Percentiles rank a stretch among this genome's conserved stretches.
These are phyloP conservation scores for Poeciliopsis turneri DNA, from an alignment of 2,797 vertebrate genomes.

Conservation along the genomic window DNA sequence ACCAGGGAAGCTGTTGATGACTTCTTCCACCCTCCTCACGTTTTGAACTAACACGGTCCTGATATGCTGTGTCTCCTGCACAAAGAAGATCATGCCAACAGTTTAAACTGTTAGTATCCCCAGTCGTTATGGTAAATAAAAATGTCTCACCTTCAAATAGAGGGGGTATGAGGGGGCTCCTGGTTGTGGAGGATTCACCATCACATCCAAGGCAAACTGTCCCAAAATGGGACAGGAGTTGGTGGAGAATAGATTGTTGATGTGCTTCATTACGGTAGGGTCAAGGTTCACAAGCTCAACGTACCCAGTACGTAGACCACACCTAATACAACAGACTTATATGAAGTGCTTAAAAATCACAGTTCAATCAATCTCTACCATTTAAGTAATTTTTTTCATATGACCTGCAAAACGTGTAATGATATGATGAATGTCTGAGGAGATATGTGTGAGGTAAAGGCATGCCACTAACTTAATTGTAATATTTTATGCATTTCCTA, in stretches of 20 bases:
- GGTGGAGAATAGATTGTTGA: constrained; percentile 17
- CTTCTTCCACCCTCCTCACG: constrained; percentile 41
- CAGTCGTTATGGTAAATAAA: background rate
- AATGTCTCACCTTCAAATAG: constrained; percentile 58
- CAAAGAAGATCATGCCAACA: background rate
- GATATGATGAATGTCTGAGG: too few relatives aligned
- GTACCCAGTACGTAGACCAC: constrained; percentile 80
- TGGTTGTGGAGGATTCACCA: constrained; percentile 73
- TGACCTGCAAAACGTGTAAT: background rate
- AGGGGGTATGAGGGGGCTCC: constrained; percentile 75
- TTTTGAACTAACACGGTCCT: constrained; percentile 49
- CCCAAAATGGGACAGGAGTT: constrained; percentile 45
- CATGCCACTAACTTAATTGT: background rate
- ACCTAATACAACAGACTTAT: constrained; percentile 55
- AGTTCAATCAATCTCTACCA: background rate
- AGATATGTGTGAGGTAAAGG: background rate
- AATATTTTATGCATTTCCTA: too few relatives aligned
- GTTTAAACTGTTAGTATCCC: background rate
- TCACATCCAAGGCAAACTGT: constrained; percentile 78
- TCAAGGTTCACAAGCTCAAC: constrained; percentile 81
- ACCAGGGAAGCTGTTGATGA: constrained; percentile 67
- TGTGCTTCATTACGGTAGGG: constrained; percentile 46
- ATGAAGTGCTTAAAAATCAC: background rate
- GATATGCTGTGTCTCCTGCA: constrained; percentile 72
- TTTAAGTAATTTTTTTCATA: background rate